Evolutionary conservation across 2,888 invertebrate genomes (phyloP).

Genomic region (Platycheirus rosarum): DNA sequence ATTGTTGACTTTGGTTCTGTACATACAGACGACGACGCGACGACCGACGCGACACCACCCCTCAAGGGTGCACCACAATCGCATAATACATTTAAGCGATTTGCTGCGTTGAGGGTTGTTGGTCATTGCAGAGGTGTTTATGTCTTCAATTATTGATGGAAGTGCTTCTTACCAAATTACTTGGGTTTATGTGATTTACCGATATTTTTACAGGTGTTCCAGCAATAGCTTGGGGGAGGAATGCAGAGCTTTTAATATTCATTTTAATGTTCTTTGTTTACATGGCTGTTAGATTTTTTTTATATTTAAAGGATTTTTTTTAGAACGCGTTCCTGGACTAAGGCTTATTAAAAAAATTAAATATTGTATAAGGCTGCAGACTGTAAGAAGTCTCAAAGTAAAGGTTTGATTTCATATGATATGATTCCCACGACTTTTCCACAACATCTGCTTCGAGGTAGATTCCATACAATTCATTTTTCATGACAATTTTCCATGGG

Average conservation of each 20-base stretch:
- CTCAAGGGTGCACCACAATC: slow-evolving; percentile 14
- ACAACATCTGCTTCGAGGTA: too few relatives aligned
- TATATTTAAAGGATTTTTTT: background rate
- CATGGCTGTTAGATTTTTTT: background rate
- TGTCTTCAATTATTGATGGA: slow-evolving; percentile 61
- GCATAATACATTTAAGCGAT: slow-evolving; percentile 16
- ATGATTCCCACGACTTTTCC: too few relatives aligned
- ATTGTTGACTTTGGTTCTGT: slow-evolving; percentile 72
- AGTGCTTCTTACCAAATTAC: slow-evolving; percentile 51
- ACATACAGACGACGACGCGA: too few relatives aligned
- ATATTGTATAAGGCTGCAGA: too few relatives aligned
- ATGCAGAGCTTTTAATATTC: slow-evolving; percentile 3
- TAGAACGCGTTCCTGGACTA: too few relatives aligned
- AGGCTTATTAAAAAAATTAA: too few relatives aligned
- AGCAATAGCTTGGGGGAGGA: background rate
- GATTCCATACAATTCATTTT: too few relatives aligned
- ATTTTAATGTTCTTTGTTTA: slow-evolving; percentile 40
- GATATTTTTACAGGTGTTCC: slow-evolving; percentile 73
- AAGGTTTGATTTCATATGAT: too few relatives aligned
- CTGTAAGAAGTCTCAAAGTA: too few relatives aligned
- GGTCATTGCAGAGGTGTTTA: slow-evolving; percentile 69
- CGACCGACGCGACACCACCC: too few relatives aligned
- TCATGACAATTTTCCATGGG: too few relatives aligned
- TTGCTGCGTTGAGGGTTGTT: slow-evolving; percentile 47
- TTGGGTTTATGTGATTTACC: slow-evolving; percentile 68